Conservation (phyloP, 2,113 vertebrate genomes). For the Ochotona princeps region DNA sequence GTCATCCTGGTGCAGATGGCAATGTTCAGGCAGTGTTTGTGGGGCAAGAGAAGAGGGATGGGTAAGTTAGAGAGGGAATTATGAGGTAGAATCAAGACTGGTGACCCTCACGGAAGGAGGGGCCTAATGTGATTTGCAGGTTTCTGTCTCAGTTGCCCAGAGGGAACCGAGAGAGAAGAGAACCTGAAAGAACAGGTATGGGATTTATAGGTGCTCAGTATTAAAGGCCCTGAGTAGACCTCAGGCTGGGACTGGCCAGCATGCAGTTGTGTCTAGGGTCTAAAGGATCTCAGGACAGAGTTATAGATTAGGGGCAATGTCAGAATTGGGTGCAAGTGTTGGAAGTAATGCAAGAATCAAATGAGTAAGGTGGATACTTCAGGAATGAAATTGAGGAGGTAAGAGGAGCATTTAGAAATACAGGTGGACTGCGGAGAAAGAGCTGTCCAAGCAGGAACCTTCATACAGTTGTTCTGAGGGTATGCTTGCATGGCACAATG, state of each 20-base stretch:
- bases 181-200: conserved; percentile 14
- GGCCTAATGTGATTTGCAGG: background rate
- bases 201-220: background rate
- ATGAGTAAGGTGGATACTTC: background rate
- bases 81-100: background rate
- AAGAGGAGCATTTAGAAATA: background rate
- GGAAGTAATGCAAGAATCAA: conserved; percentile 39
- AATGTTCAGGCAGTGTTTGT: background rate
- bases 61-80: background rate
- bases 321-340: background rate
- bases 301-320: background rate
- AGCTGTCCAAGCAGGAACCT: background rate
- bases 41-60: background rate
- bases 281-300: conserved; percentile 27
- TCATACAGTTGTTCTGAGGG: background rate
- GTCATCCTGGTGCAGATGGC: background rate
- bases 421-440: background rate
- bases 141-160: background rate
- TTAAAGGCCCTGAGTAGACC: background rate
- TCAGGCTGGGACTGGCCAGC: background rate
- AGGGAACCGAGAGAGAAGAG: background rate
- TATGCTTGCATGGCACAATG: background rate
- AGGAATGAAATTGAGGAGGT: background rate
- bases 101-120: background rate
- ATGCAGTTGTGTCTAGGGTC: background rate